A percentile compares a stretch with the other conserved stretches of the same genome.
These are phyloP conservation scores for Molossus alvarezi DNA, from an alignment of 2,797 vertebrate species.

Conservation along the genomic window DNA sequence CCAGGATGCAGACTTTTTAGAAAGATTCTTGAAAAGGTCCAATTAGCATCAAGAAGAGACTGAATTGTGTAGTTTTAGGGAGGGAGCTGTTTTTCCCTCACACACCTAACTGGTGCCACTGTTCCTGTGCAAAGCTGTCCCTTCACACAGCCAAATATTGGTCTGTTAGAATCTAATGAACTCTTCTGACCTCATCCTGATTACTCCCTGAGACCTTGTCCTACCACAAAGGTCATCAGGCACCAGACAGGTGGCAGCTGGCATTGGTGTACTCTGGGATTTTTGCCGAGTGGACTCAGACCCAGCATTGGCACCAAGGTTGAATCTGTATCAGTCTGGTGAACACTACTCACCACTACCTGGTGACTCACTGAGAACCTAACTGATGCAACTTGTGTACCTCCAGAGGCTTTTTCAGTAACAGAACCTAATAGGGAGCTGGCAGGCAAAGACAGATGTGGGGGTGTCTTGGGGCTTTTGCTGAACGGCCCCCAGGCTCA, in stretches of 20 bases:
- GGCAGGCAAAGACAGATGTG: neutral
- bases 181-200: neutral
- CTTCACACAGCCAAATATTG: neutral
- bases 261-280: neutral
- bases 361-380: neutral
- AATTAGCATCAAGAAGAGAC: neutral
- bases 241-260: neutral
- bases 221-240: neutral
- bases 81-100: neutral
- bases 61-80: neutral
- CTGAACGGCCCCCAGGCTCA: neutral
- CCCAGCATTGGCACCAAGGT: neutral
- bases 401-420: neutral
- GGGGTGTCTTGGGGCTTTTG: neutral
- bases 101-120: too few relatives aligned
- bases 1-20: neutral
- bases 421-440: neutral
- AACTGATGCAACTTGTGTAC: neutral
- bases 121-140: too few relatives aligned
- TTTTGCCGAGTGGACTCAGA: neutral
- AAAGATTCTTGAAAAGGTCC: neutral
- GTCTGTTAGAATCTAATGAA: neutral
- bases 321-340: neutral
- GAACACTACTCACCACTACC: neutral
- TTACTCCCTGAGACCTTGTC: neutral